A percentile compares a stretch with the other conserved stretches of the same genome.
These are phyloP conservation scores for Agrilus biguttatus DNA, from an alignment of 2,888 invertebrate species.

Conservation along the genomic window DNA sequence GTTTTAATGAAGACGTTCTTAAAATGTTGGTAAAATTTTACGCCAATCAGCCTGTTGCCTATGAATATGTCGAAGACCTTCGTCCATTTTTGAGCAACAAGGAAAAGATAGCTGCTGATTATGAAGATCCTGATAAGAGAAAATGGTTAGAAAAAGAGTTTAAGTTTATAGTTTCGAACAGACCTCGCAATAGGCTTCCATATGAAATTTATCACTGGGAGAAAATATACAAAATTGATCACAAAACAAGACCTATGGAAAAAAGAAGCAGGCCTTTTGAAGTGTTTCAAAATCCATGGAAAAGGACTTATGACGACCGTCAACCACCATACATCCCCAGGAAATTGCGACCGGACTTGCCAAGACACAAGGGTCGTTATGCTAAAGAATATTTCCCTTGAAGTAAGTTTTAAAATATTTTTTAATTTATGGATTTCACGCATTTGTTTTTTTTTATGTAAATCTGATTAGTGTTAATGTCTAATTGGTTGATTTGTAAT, in stretches of 20 bases:
- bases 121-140: constrained; percentile 51
- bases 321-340: constrained; percentile 56
- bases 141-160: constrained; percentile 54
- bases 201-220: constrained; percentile 75
- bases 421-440: too few species aligned
- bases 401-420: constrained; percentile 2
- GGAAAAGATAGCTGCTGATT: constrained; percentile 47
- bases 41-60: constrained; percentile 47
- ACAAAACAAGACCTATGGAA: constrained; percentile 54
- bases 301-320: constrained; percentile 53
- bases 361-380: constrained; percentile 45
- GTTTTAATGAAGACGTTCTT: constrained; percentile 68
- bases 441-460: too few species aligned
- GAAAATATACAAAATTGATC: constrained; percentile 60
- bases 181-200: constrained; percentile 42
- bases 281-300: constrained; percentile 42
- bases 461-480: too few species aligned
- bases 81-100: constrained; percentile 57
- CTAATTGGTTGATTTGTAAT: too few species aligned
- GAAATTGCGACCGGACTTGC: constrained; percentile 42
- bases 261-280: constrained; percentile 58
- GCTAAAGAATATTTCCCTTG: constrained; percentile 55
- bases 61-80: constrained; percentile 42
- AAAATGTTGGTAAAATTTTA: constrained; percentile 62
- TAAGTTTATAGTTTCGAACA: constrained; percentile 54